A percentile compares a stretch with the other conserved stretches of the same genome.
Evolutionary conservation across 2,797 vertebrate species (phyloP).

Genomic region (Enteromius radiatus): DNA sequence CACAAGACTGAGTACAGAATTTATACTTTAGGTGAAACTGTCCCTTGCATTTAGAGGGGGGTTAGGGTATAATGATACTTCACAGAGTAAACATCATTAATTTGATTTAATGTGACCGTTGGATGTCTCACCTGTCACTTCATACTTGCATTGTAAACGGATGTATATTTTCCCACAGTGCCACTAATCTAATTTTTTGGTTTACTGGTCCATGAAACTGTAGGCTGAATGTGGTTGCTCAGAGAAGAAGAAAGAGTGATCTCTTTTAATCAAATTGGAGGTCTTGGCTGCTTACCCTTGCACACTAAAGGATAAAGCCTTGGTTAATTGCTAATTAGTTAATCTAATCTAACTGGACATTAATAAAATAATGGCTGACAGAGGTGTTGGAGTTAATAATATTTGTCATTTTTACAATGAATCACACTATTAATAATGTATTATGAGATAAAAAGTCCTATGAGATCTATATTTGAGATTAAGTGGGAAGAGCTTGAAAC

Average conservation of each 20-base stretch:
- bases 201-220: conserved; percentile 51
- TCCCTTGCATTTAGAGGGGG: background rate
- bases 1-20: conserved; percentile 1
- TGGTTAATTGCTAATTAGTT: conserved; percentile 64
- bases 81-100: background rate
- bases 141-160: conserved; percentile 41
- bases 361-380: conserved; percentile 64
- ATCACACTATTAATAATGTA: conserved; percentile 36
- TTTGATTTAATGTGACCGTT: conserved; percentile 20
- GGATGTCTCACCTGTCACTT: conserved; percentile 10
- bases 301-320: conserved; percentile 65
- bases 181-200: conserved; percentile 67
- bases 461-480: conserved; percentile 22
- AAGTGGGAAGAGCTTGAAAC: conserved; percentile 14
- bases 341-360: conserved; percentile 60
- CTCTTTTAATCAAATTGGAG: conserved; percentile 67
- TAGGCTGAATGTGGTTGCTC: conserved; percentile 60
- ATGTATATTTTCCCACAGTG: conserved; percentile 63
- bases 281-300: conserved; percentile 65
- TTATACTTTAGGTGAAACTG: background rate
- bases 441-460: conserved; percentile 4
- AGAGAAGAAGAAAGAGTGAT: conserved; percentile 63
- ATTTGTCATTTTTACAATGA: conserved; percentile 61
- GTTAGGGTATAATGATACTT: conserved; percentile 8
- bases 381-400: conserved; percentile 72